Percentiles rank a stretch among this genome's conserved stretches.
Conservation (phyloP, 1,140 invertebrate species). For the Drosophila mauritiana region DNA sequence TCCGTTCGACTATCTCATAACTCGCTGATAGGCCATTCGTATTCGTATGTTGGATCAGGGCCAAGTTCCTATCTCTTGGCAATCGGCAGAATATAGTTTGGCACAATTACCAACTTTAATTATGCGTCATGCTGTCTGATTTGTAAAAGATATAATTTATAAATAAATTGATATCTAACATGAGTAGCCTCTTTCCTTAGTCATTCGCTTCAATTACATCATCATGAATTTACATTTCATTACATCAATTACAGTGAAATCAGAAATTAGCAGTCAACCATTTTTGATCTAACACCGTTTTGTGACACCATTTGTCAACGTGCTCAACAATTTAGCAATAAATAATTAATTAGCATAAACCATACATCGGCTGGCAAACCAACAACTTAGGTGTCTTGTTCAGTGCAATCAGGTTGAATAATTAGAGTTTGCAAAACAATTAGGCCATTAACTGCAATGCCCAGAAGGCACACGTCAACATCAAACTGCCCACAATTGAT, state of each 20-base stretch:
- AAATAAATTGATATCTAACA: neutral
- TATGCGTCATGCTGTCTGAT: conserved; percentile 65
- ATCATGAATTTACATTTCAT: too few relatives aligned
- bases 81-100: conserved; percentile 50
- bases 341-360: neutral
- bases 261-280: too few relatives aligned
- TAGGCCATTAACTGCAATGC: conserved; percentile 40
- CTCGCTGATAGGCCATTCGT: conserved; percentile 49
- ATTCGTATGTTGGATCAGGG: conserved; percentile 41
- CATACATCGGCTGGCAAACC: conserved; percentile 8
- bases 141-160: neutral
- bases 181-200: neutral
- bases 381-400: neutral
- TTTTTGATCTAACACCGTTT: neutral
- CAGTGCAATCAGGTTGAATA: conserved; percentile 26
- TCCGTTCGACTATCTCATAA: conserved; percentile 32
- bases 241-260: too few relatives aligned
- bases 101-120: conserved; percentile 58
- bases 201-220: too few relatives aligned
- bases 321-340: neutral
- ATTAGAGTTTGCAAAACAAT: conserved; percentile 30
- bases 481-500: conserved; percentile 10
- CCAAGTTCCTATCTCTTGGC: conserved; percentile 48
- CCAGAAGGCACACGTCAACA: conserved; percentile 50
- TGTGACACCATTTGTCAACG: neutral